Percentiles rank a stretch among this genome's conserved stretches.
These are phyloP conservation scores for Apotomis betuletana DNA, from an alignment of 2,888 invertebrate genomes.

Conservation along the genomic window DNA sequence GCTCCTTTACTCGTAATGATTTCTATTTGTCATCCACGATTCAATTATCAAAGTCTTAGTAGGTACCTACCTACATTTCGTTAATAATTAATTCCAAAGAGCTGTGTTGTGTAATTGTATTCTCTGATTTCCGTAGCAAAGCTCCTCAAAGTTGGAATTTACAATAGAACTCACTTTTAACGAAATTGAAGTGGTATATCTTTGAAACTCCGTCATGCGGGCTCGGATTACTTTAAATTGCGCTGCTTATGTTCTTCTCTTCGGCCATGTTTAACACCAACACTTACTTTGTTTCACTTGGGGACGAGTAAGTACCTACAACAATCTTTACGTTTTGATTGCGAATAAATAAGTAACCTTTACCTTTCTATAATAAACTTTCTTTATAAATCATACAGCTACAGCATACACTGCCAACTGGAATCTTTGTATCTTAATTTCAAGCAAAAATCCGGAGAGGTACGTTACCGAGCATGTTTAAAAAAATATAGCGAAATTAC, in stretches of 20 bases:
- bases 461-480: too few relatives aligned
- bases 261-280: not conserved
- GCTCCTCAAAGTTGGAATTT: slow-evolving; percentile 17
- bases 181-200: slow-evolving; percentile 9
- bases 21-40: not conserved
- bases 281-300: not conserved
- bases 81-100: slow-evolving; percentile 12
- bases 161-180: slow-evolving; percentile 22
- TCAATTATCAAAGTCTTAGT: not conserved
- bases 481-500: too few relatives aligned
- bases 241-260: not conserved
- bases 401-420: too few relatives aligned
- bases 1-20: not conserved
- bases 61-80: not conserved
- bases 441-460: too few relatives aligned
- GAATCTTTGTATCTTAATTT: too few relatives aligned
- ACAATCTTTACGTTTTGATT: not conserved
- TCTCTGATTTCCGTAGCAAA: slow-evolving; percentile 18
- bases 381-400: not conserved
- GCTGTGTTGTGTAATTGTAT: slow-evolving; percentile 18
- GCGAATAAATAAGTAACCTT: too few relatives aligned
- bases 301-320: not conserved
- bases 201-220: slow-evolving; percentile 25
- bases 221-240: slow-evolving; percentile 8
- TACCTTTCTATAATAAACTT: too few relatives aligned